Evolutionary conservation across 1,140 invertebrate species (phyloP).

Genomic region (Drosophila melanica): DNA sequence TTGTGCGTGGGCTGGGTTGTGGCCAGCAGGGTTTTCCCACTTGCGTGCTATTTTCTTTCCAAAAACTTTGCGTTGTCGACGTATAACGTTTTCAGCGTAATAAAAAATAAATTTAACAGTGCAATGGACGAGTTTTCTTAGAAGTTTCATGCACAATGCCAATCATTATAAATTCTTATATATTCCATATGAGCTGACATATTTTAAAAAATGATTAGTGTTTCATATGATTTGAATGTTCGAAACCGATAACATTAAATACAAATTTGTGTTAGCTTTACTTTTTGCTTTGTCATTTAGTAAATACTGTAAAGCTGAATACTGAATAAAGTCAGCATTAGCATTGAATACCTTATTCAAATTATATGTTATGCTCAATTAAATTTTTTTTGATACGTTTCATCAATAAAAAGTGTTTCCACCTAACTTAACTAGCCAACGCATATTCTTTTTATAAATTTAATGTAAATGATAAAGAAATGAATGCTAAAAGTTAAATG

Average conservation of each 20-base stretch:
- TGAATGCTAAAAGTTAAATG: conserved; percentile 72
- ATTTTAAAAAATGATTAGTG: too few relatives aligned
- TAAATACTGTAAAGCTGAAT: too few relatives aligned
- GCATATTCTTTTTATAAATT: background rate
- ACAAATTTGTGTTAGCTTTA: too few relatives aligned
- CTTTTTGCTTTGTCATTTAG: too few relatives aligned
- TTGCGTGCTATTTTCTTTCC: conserved; percentile 48
- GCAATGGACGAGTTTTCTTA: conserved; percentile 7
- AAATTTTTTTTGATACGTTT: background rate
- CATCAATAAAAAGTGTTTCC: background rate
- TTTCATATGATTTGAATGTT: too few relatives aligned
- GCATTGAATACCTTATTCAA: too few relatives aligned
- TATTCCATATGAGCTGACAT: too few relatives aligned
- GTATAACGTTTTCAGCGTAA: conserved; percentile 18
- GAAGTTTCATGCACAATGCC: conserved; percentile 46
- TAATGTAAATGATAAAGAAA: conserved; percentile 60
- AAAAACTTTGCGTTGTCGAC: conserved; percentile 44
- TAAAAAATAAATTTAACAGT: conserved; percentile 41
- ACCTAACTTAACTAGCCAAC: background rate
- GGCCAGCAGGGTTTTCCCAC: conserved; percentile 54
- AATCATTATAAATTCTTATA: too few relatives aligned
- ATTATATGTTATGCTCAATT: too few relatives aligned
- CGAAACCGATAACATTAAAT: too few relatives aligned
- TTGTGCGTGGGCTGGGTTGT: conserved; percentile 34
- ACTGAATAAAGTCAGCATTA: too few relatives aligned